Evolutionary conservation across 1,140 invertebrate genomes (phyloP).

Genomic region (Harpegnathos saltator): DNA sequence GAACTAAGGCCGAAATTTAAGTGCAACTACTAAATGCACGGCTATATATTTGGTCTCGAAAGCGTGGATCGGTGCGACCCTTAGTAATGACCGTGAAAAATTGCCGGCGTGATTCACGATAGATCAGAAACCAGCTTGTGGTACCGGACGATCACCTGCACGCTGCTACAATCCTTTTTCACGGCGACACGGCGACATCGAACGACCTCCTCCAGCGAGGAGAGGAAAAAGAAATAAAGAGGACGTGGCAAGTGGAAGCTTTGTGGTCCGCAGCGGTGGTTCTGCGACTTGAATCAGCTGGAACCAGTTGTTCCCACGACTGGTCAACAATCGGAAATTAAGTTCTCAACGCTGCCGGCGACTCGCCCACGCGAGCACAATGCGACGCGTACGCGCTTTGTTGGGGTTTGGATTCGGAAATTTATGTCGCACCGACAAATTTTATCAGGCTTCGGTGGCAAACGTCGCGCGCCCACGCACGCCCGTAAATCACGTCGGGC

Average conservation of each 20-base stretch:
- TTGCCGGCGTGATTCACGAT: slow-evolving; percentile 48
- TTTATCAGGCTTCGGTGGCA: slow-evolving; percentile 86
- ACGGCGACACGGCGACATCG: slow-evolving; percentile 53
- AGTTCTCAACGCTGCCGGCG: slow-evolving; percentile 67
- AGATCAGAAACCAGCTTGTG: slow-evolving; percentile 40
- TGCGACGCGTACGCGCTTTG: slow-evolving; percentile 78
- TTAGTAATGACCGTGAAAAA: slow-evolving; percentile 43
- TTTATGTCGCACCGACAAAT: slow-evolving; percentile 85
- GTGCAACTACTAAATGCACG: slow-evolving; percentile 35
- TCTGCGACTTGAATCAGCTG: slow-evolving; percentile 7
- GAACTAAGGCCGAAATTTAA: slow-evolving; percentile 32
- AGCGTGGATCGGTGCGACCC: slow-evolving; percentile 25
- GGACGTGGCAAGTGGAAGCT: slow-evolving; percentile 41
- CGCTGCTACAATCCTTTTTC: slow-evolving; percentile 46
- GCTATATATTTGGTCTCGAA: slow-evolving; percentile 31
- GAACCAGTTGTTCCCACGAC: slow-evolving; percentile 67
- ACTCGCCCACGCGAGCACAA: slow-evolving; percentile 64
- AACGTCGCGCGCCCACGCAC: slow-evolving; percentile 83
- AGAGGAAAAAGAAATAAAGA: background rate
- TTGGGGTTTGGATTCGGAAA: slow-evolving; percentile 81
- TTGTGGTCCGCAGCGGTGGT: background rate
- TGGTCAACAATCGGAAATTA: slow-evolving; percentile 74
- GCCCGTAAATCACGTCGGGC: slow-evolving; percentile 80
- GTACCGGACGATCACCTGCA: slow-evolving; percentile 42
- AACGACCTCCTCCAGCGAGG: slow-evolving; percentile 55